Evolutionary conservation across 2,888 invertebrate species (phyloP), one percentile per base, ranked within the genome.

Genomic region (Malthinus seriepunctatus): DNA sequence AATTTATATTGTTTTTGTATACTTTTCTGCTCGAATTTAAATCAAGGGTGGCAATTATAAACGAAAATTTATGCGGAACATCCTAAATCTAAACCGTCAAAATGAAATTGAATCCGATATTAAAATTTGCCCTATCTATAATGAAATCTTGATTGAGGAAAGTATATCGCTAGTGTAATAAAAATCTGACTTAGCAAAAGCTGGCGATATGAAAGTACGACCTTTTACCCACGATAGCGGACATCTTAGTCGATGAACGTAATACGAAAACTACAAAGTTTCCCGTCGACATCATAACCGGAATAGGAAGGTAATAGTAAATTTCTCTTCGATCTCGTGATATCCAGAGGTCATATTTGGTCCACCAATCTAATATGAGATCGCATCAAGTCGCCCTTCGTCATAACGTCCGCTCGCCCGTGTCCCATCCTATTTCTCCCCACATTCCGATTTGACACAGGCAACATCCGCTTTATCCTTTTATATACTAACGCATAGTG

Each of bases 121-220:
- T 77, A 76, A 78, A 77, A 76, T 76, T 77, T 73, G 65, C 73
- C 70, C 71, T 77, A 78, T 78, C 78, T 78, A 78, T 77, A 78
- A 78, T 78, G 76, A 77, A 78, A 78, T 78, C 78, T 77, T 77
- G 77, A 78, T 78, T 78, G 76, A 72, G 75, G 73, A 73, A 73
- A 74, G 74, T 74, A 74, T 75, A 77, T 76, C 71, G 72, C 70
- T 63, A 64, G 67, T 67, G 73, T 71, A 76, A 75, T 77, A 76
- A 77, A 77, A 77, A 74, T 75, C 74, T 73, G 74, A 76, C 72
- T 69, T 69, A 69, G 75, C 72, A 71, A 68, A 69, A 71, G 67
- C 69, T 65, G 60, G 63, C 60, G 56, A 64, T 63, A 63, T 63
- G 63, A 62, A 65, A 65, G 56, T 55, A 59, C 52, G 63, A 63